Percentiles rank a stretch among this genome's conserved stretches.
phyloP scores from a whole-genome alignment of 2,797 vertebrate species.

The Neomorphus geoffroyi region DNA sequence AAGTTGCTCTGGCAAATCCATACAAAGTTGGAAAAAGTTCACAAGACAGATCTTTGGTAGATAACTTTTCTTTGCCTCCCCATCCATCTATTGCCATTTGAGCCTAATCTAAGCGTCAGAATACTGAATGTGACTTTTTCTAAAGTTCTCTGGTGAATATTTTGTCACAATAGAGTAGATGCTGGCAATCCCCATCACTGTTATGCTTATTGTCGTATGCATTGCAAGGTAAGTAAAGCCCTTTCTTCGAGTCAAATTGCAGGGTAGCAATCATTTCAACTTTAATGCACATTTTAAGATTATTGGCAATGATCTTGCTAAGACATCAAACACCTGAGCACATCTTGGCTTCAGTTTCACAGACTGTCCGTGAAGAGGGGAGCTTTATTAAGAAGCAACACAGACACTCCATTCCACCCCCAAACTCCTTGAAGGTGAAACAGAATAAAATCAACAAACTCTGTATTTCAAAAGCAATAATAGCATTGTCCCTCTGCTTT shows the following conservation, averaged over 20 bases:
- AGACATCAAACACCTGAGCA: not conserved
- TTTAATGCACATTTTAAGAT: not conserved
- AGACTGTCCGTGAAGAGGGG: not conserved
- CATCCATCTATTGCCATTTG: constrained; percentile 47
- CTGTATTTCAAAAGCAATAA: constrained; percentile 50
- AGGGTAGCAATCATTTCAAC: not conserved
- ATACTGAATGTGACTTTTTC: constrained; percentile 62
- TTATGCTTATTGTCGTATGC: not conserved
- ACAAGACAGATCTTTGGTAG: constrained; percentile 13
- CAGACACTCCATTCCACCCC: not conserved
- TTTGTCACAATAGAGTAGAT: constrained; percentile 12
- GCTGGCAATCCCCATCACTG: not conserved
- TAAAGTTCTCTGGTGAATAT: constrained; percentile 41
- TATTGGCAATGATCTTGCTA: not conserved
- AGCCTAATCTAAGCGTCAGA: constrained; percentile 66
- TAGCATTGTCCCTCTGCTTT: not conserved
- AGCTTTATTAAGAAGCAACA: not conserved
- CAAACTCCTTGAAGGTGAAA: not conserved
- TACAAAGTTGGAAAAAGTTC: not conserved
- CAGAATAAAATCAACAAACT: not conserved
- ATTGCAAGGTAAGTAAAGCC: not conserved
- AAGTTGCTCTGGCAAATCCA: constrained; percentile 31
- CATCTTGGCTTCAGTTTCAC: not conserved
- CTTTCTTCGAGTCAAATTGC: not conserved
- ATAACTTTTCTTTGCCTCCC: constrained; percentile 51